These are phyloP conservation scores for Vireo altiloquus DNA, from an alignment of 2,113 vertebrate species.

Conservation along the genomic window DNA sequence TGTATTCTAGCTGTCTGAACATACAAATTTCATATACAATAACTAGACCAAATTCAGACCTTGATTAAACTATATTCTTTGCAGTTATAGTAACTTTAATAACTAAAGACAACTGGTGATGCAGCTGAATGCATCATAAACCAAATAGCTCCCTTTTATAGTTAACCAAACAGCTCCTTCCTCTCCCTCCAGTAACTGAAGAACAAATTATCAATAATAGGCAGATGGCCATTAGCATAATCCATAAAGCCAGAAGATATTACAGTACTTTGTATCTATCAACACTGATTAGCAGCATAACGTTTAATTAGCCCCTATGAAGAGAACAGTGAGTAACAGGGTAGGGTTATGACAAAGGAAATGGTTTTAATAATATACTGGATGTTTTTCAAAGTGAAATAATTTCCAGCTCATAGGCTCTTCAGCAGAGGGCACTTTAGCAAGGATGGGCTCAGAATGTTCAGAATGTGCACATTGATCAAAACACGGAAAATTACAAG, in stretches of 20 bases:
- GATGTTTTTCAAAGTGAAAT: slow-evolving; percentile 59
- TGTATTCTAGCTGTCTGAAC: background rate
- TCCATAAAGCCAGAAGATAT: slow-evolving; percentile 72
- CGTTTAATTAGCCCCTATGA: slow-evolving; percentile 65
- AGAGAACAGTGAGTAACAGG: slow-evolving; percentile 58
- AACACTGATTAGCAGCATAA: slow-evolving; percentile 74
- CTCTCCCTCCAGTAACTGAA: slow-evolving; percentile 55
- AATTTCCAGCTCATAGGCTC: slow-evolving; percentile 7
- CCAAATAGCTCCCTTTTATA: slow-evolving; percentile 52
- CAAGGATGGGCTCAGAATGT: background rate
- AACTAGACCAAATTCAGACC: background rate
- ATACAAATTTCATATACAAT: background rate
- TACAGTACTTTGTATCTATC: slow-evolving; percentile 71
- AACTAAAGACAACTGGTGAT: slow-evolving; percentile 57
- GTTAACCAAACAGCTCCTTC: slow-evolving; percentile 50
- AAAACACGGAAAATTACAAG: slow-evolving; percentile 42
- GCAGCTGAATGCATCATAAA: slow-evolving; percentile 62
- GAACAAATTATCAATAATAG: slow-evolving; percentile 74
- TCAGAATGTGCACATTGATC: background rate
- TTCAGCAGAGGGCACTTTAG: background rate
- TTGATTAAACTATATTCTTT: background rate
- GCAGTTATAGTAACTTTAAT: background rate
- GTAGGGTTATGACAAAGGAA: slow-evolving; percentile 56
- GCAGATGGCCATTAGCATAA: slow-evolving; percentile 78
- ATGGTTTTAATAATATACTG: slow-evolving; percentile 39